These are phyloP conservation scores for Blastobasis lacticolella DNA, from an alignment of 2,888 invertebrate genomes.

Conservation along the genomic window DNA sequence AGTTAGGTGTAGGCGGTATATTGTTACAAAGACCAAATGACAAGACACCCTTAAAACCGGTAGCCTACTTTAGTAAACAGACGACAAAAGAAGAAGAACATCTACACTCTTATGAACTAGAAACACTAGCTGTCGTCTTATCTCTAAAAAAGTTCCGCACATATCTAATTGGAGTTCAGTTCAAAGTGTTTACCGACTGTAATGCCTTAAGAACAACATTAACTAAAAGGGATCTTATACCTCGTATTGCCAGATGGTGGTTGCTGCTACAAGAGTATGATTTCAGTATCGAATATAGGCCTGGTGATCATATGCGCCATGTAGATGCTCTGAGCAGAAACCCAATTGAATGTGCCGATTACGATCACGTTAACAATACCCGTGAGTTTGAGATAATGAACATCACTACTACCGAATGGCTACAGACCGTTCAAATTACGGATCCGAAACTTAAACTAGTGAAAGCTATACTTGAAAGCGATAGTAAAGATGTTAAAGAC, in stretches of 20 bases:
- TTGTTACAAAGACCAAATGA: slow-evolving; percentile 18
- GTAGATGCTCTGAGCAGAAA: slow-evolving; percentile 1
- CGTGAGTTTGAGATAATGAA: not conserved
- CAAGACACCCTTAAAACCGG: slow-evolving; percentile 9
- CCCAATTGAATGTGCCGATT: not conserved
- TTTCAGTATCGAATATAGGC: slow-evolving; percentile 12
- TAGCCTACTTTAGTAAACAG: slow-evolving; percentile 26
- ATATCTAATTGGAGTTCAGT: slow-evolving; percentile 24
- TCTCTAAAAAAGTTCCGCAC: slow-evolving; percentile 25
- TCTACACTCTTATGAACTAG: slow-evolving; percentile 31
- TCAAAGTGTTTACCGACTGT: slow-evolving; percentile 28
- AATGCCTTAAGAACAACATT: slow-evolving; percentile 27
- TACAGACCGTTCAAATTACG: not conserved
- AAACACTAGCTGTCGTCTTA: slow-evolving; percentile 31
- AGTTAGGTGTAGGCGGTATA: slow-evolving; percentile 24
- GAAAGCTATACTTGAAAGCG: not conserved
- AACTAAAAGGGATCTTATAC: slow-evolving; percentile 16
- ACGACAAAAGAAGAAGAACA: slow-evolving; percentile 25
- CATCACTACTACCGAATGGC: slow-evolving; percentile 1
- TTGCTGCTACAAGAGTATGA: slow-evolving; percentile 5
- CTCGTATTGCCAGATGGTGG: slow-evolving; percentile 16
- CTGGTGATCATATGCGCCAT: not conserved
- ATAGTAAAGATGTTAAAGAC: no score
- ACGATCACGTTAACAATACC: not conserved
- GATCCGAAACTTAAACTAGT: not conserved